phyloP scores from a whole-genome alignment of 1,140 invertebrate species.

The Drosophila malerkotliana region DNA sequence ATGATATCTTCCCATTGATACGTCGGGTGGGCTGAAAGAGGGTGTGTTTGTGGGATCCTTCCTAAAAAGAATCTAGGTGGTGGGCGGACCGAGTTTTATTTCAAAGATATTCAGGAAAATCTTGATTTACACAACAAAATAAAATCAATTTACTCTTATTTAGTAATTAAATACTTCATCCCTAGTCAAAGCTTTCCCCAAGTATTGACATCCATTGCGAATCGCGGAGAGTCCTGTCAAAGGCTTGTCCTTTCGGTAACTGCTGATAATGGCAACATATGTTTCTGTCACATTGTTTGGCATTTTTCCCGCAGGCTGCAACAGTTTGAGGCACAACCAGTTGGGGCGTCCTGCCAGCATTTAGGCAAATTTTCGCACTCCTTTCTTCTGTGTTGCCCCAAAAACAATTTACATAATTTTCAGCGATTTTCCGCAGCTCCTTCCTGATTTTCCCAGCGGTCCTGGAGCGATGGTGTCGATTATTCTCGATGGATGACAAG shows the following conservation, averaged over 20 bases:
- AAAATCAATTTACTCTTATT: not conserved
- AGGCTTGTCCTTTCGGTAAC: constrained; percentile 49
- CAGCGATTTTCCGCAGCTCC: constrained; percentile 63
- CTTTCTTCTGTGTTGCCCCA: constrained; percentile 43
- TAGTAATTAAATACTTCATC: not conserved
- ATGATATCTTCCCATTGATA: constrained; percentile 53
- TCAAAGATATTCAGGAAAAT: not conserved
- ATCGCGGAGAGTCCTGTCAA: constrained; percentile 29
- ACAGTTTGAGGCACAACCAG: constrained; percentile 55
- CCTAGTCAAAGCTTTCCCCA: not conserved
- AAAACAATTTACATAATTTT: constrained; percentile 79
- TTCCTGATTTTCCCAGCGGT: constrained; percentile 18
- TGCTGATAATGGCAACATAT: constrained; percentile 74
- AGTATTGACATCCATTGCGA: not conserved
- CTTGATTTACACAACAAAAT: not conserved
- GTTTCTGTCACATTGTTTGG: constrained; percentile 70
- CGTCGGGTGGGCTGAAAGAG: constrained; percentile 1
- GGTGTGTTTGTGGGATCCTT: not conserved
- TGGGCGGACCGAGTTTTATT: not conserved
- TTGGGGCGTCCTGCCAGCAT: constrained; percentile 51
- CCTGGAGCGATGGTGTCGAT: constrained; percentile 11
- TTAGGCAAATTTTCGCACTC: constrained; percentile 79
- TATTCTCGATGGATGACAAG: constrained; percentile 44
- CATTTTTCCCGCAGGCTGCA: constrained; percentile 42
- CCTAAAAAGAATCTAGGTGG: not conserved